Conservation (phyloP, 2,797 vertebrate genomes). For the Kryptopterus vitreolus region DNA sequence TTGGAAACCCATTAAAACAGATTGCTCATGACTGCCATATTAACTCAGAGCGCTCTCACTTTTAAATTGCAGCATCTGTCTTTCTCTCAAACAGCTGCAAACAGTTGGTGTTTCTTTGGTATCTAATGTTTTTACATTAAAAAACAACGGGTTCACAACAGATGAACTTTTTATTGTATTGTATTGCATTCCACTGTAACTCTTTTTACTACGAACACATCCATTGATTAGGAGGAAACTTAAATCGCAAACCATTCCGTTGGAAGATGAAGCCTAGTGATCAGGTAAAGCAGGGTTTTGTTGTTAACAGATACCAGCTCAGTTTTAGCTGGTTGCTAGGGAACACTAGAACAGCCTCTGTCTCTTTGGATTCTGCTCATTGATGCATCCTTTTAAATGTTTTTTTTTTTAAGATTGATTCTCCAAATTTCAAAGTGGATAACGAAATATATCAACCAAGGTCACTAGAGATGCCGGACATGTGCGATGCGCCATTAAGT, state of each 20-base stretch:
- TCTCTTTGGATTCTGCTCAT: conserved; percentile 40
- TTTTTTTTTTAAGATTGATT: not conserved
- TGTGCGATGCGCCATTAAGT: conserved; percentile 3
- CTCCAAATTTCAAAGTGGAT: conserved; percentile 18
- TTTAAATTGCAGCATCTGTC: not conserved
- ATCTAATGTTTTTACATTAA: not conserved
- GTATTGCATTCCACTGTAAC: not conserved
- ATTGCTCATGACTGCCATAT: conserved; percentile 30
- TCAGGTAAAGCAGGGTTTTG: conserved; percentile 40
- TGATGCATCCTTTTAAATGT: conserved; percentile 30
- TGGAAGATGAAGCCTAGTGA: conserved; percentile 4
- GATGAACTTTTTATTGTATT: not conserved
- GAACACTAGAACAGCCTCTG: conserved; percentile 54
- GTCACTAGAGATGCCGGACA: conserved; percentile 12
- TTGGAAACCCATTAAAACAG: conserved; percentile 35
- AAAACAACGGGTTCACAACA: not conserved
- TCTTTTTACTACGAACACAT: not conserved
- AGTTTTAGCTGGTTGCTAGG: conserved; percentile 58
- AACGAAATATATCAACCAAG: conserved; percentile 6
- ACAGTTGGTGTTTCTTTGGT: conserved; percentile 3
- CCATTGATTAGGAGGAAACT: not conserved
- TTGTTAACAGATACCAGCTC: conserved; percentile 24
- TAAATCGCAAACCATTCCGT: not conserved
- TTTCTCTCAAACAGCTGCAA: conserved; percentile 6
- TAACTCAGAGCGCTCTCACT: conserved; percentile 11